These are phyloP conservation scores for Aegithalos caudatus DNA, from an alignment of 2,113 vertebrate genomes.

Conservation along the genomic window DNA sequence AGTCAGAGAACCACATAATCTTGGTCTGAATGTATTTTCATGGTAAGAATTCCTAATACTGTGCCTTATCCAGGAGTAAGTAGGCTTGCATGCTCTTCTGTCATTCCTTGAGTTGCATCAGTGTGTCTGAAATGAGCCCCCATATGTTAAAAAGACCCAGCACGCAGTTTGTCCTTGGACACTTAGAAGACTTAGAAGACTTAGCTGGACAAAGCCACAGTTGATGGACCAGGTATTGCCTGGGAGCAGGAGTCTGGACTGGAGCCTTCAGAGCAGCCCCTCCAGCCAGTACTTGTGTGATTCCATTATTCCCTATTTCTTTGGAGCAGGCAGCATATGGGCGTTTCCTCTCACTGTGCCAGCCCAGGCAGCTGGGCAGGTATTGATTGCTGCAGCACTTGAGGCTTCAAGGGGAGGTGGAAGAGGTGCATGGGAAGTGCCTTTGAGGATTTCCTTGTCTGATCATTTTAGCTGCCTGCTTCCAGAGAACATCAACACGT, in stretches of 20 bases:
- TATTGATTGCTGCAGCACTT: conserved; percentile 2
- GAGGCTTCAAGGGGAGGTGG: neutral
- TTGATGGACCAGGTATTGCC: neutral
- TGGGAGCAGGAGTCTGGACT: neutral
- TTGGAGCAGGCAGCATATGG: neutral
- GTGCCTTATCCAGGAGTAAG: neutral
- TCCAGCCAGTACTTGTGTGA: neutral
- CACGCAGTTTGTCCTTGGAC: neutral
- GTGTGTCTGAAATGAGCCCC: neutral
- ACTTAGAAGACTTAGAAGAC: neutral
- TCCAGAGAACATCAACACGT: neutral
- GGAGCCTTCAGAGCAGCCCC: neutral
- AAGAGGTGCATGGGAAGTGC: neutral
- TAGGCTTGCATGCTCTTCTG: neutral
- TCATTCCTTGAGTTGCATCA: neutral
- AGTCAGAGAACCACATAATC: neutral
- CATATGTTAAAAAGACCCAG: fast-evolving
- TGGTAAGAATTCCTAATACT: neutral
- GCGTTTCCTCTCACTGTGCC: neutral
- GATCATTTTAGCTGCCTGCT: neutral
- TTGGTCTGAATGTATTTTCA: neutral
- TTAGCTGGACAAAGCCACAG: neutral
- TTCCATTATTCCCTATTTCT: neutral
- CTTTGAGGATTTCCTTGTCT: neutral
- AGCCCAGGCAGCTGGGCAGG: neutral